phyloP scores from a whole-genome alignment of 2,113 vertebrate species.

The Semicossyphus pulcher region DNA sequence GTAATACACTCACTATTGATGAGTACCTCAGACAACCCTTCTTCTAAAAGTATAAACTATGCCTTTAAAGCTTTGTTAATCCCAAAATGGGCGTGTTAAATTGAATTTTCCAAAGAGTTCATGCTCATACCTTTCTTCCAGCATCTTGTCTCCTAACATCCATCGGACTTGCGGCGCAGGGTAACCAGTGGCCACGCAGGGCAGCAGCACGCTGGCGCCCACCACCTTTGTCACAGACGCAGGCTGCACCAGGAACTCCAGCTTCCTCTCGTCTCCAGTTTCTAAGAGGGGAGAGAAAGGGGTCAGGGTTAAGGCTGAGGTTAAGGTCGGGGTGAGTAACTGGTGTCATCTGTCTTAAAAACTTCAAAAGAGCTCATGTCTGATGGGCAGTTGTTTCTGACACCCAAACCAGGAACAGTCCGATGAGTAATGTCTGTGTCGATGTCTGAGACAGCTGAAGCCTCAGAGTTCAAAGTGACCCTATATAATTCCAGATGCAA shows the following conservation, averaged over 20 bases:
- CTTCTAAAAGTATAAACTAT: neutral
- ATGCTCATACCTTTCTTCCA: constrained; percentile 85
- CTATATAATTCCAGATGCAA: constrained; percentile 3
- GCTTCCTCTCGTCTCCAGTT: constrained; percentile 76
- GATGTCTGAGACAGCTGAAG: constrained; percentile 20
- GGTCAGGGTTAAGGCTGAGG: constrained; percentile 24
- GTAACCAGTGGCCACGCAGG: constrained; percentile 85
- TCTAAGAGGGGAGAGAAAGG: constrained; percentile 77
- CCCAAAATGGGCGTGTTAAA: neutral
- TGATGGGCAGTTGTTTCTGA: constrained; percentile 23
- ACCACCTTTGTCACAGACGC: constrained; percentile 77
- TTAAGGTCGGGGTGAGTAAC: constrained; percentile 16
- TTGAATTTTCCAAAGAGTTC: neutral
- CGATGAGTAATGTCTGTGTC: constrained; percentile 43
- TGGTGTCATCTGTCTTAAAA: constrained; percentile 41
- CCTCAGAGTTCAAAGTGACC: constrained; percentile 19
- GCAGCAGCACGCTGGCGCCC: constrained; percentile 86
- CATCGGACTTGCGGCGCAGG: constrained; percentile 86
- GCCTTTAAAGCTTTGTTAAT: neutral
- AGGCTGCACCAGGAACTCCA: constrained; percentile 87
- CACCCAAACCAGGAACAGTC: constrained; percentile 14
- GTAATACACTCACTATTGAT: neutral
- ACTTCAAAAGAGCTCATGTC: constrained; percentile 44
- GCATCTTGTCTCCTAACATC: constrained; percentile 85
- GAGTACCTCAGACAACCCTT: neutral